phyloP scores from a whole-genome alignment of 2,797 vertebrate genomes.

The Tokudaia muenninki region DNA sequence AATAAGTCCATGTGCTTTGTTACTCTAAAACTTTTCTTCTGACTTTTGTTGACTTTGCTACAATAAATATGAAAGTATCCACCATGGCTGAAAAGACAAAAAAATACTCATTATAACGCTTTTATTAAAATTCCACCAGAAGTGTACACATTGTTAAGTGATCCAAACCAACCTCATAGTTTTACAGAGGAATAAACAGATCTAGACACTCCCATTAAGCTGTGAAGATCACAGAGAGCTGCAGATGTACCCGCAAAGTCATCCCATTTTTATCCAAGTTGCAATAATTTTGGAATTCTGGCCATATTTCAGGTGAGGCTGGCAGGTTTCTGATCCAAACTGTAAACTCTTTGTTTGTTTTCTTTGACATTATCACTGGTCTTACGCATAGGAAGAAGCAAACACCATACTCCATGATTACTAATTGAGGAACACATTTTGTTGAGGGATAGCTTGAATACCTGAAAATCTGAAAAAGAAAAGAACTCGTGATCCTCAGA shows the following conservation, averaged over 20 bases:
- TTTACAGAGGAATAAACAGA: constrained; percentile 2
- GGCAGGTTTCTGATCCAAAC: constrained; percentile 2
- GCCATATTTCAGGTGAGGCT: background rate
- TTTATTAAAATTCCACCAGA: constrained; percentile 29
- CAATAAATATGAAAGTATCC: background rate
- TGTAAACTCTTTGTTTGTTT: background rate
- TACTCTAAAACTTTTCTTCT: constrained; percentile 17
- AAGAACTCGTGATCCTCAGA: background rate
- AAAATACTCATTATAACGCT: background rate
- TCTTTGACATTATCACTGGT: background rate
- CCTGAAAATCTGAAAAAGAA: constrained; percentile 11
- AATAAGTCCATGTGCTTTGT: constrained; percentile 44
- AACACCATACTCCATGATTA: background rate
- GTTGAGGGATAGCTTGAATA: background rate
- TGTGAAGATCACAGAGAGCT: background rate
- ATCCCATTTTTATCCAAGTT: background rate
- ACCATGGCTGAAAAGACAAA: background rate
- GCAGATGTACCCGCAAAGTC: background rate
- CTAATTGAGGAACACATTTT: background rate
- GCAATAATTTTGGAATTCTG: background rate
- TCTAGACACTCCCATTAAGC: background rate
- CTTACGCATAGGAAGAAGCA: constrained; percentile 25
- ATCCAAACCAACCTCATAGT: background rate
- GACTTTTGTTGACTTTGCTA: constrained; percentile 38
- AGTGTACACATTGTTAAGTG: background rate